Evolutionary conservation across 2,797 vertebrate species (phyloP), one percentile per base, ranked within the genome.

Genomic region (Chelon auratus): DNA sequence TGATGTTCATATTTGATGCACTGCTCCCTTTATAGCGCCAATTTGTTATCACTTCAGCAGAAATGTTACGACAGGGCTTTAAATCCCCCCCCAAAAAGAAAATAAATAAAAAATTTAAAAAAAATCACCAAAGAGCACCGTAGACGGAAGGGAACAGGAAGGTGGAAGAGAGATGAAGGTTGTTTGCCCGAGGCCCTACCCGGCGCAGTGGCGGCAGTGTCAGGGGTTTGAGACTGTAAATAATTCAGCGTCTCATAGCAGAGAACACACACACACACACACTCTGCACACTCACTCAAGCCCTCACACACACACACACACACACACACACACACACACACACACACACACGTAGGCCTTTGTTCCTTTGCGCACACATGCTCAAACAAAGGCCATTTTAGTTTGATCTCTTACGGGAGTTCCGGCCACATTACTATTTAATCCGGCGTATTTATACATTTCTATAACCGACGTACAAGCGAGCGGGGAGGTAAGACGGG

Each of bases 191-290:
- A 59, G 81, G 64, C 64, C 78, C 75, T 78, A 75, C 47, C 61
- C 69, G 57, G 75, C 72, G 74, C 57, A 40, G 68, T 22, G 58
- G 68, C 77, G 77, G 75, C 68, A 26, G 64, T 68, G 78, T 84
- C 76, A 75, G 77, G 80, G 72, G 81, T 79, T 88, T 78, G 63
- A 81, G 76, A 63, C 52, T 59, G 83, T 91, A 85, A 92, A 91
- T 92, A 84, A 91, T 92, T 91, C 76, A 92, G 68, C 8, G 2
- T 60, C 77, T 74, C 62, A 45, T 63, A 72, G 71, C 79, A 74
- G 68, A 79, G 65, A 53, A 82, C 59, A 75, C 78, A 84, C 56
- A 72, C 66, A 60, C 18, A 45, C 15, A 56, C 55, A 22, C 22
- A 22, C 22, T 22, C 22, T 22, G 30, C 54, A 3, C 75, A 60